Evolutionary conservation across 1,140 invertebrate genomes (phyloP), one percentile per base, ranked within the genome.

Genomic region (Eufriesea mexicana): DNA sequence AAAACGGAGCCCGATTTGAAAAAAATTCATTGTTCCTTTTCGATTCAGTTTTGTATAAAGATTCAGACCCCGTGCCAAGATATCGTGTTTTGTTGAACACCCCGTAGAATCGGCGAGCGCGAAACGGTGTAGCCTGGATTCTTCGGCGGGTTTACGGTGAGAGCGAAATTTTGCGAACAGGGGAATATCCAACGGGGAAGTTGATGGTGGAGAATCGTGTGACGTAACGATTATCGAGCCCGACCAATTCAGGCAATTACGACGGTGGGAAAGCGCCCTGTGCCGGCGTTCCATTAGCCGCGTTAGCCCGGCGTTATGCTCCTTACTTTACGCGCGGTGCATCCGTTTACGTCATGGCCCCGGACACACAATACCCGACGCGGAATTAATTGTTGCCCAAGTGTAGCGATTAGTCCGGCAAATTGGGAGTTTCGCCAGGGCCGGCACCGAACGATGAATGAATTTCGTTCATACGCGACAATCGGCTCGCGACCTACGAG

Each of bases 211-310:
- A 70, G 81, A 62, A 78, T 59, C 35, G 42, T 77, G 62, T 68
- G 59, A 89, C 86, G 87, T 86, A 91, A 92, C 77, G 90, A 90
- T 92, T 91, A 91, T 92, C 89, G 90, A 90, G 90, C 90, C 86
- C 71, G 71, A 83, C 87, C 90, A 92, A 93, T 93, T 93, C 86
- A 90, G 85, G 78, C 92, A 93, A 93, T 93, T 93, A 91, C 82
- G 73, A 62, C 79, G 86, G 89, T 93, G 92, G 90, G 91, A 93
- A 92, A 91, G 84, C 79, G 79, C 72, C 55, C 72, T 70, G 84
- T 76, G 62, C 79, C 18, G 59, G 45, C 35, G 79, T 71, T 88
- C 86, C 76, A 86, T 87, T 89, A 89, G 76, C 76, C 84, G 78
- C 61, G 83, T 90, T 89, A 89, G 86, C 79, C 79, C 83, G 64